These are phyloP conservation scores for Mungos mungo DNA, from an alignment of 2,113 vertebrate species.

Conservation along the genomic window DNA sequence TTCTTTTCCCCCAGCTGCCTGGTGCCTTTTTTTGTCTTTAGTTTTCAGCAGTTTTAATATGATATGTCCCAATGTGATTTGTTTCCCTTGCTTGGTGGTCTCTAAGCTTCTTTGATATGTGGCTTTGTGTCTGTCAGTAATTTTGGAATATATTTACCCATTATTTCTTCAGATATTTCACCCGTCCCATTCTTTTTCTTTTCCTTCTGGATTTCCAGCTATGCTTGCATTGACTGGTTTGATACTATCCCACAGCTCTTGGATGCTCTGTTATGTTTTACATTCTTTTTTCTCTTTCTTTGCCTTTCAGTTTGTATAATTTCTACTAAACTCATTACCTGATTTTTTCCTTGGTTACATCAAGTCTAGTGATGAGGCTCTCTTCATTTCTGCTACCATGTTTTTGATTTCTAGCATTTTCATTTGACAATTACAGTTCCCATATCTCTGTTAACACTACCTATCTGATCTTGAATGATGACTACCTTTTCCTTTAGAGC, in stretches of 20 bases:
- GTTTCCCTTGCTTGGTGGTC: neutral
- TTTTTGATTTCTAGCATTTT: neutral
- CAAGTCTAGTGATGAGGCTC: neutral
- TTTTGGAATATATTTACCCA: slow-evolving; percentile 20
- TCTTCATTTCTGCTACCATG: slow-evolving; percentile 12
- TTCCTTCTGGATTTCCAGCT: neutral
- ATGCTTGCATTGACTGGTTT: neutral
- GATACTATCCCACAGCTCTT: neutral
- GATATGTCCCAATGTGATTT: neutral
- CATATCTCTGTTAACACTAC: neutral
- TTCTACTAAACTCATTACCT: neutral
- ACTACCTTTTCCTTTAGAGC: neutral
- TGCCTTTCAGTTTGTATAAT: neutral
- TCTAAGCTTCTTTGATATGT: neutral
- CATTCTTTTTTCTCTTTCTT: neutral
- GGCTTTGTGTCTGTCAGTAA: slow-evolving; percentile 9
- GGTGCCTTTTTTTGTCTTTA: neutral
- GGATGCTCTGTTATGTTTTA: neutral
- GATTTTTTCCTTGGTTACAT: slow-evolving; percentile 13
- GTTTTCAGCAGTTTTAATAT: neutral
- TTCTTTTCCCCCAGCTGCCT: neutral
- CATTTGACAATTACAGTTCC: neutral
- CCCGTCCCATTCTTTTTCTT: neutral
- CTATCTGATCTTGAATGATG: slow-evolving; percentile 8
- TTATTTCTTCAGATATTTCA: slow-evolving; percentile 32